A percentile compares a stretch with the other conserved stretches of the same genome.
These are phyloP conservation scores for Percopsis transmontana DNA, from an alignment of 2,113 vertebrate species.

Conservation along the genomic window DNA sequence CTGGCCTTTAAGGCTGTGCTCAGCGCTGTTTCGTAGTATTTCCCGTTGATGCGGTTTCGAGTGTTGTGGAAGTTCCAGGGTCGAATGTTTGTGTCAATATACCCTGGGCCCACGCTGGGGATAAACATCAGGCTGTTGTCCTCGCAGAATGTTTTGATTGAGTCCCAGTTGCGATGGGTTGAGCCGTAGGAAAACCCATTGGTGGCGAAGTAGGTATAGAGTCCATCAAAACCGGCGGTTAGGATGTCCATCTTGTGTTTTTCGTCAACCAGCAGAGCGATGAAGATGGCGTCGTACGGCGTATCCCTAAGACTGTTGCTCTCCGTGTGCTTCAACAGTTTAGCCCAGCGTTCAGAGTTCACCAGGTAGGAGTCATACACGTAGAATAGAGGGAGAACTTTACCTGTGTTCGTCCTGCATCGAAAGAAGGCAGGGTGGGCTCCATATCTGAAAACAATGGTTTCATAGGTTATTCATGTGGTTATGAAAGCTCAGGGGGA, in stretches of 20 bases:
- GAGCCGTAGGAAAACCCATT: constrained; percentile 97
- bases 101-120: constrained; percentile 95
- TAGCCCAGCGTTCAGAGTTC: constrained; percentile 89
- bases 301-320: constrained; percentile 85
- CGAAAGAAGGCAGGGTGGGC: constrained; percentile 93
- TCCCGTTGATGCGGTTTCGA: constrained; percentile 92
- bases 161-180: constrained; percentile 90
- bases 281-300: constrained; percentile 88
- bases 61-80: constrained; percentile 97
- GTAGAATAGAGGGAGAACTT: constrained; percentile 90
- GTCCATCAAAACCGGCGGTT: constrained; percentile 91
- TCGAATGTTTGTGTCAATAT: constrained; percentile 92
- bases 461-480: neutral
- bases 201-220: constrained; percentile 98
- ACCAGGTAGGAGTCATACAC: constrained; percentile 96
- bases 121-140: constrained; percentile 90
- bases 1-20: constrained; percentile 83
- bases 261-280: constrained; percentile 93
- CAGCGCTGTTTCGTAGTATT: constrained; percentile 92
- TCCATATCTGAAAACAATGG: constrained; percentile 84
- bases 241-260: constrained; percentile 89
- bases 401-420: constrained; percentile 84
- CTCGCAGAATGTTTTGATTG: constrained; percentile 89
- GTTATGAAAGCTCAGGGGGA: neutral
- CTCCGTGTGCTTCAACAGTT: constrained; percentile 85